Evolutionary conservation across 2,113 vertebrate genomes (phyloP), one percentile per base, ranked within the genome.

Genomic region (Emberiza fucata): DNA sequence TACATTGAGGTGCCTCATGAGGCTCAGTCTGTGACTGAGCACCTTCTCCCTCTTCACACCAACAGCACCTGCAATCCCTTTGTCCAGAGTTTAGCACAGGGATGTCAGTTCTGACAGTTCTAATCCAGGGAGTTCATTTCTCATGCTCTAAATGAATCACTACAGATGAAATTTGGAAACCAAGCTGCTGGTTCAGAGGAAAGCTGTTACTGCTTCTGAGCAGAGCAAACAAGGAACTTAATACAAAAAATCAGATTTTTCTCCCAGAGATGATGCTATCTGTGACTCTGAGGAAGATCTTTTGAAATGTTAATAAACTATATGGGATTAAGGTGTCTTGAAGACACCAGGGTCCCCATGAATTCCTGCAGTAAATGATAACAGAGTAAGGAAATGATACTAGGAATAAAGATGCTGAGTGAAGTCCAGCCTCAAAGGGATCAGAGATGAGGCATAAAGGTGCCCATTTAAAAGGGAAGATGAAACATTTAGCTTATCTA

Each of bases 121-220:
- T 21, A 45, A 71, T 37, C 66, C 47, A 47, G 27, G 23, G 18
- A 25, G 17, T 16, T 77, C 1, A 1, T 9, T 53, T 61, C n/a
- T 73, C 5, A 79, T 48, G 9, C 63, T 48, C 31, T 44, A 53
- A 78, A 81, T 5, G 7, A 57, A 73, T 39, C 21, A 35, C 15
- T 33, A 4, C 47, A 56, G 10, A 14, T 48, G 28, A 75, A 66
- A 71, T 59, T 1, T 1, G 1, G 47, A 81, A 51, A 70, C 24
- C 18, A 57, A 44, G n/a, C 42, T 65, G 50, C 3, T 48, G 23
- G 13, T 59, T 84, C 48, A 14, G 3, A 69, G 31, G 35, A 60
- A 65, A 48, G 1, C 4, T 4, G 11, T 47, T 47, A 44, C n/a
- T 51, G 29, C 51, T 60, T 59, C 12, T 0, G 1, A 76, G 39